Conservation (phyloP, 2,888 invertebrate genomes). For the Taphrorychus bicolor region DNA sequence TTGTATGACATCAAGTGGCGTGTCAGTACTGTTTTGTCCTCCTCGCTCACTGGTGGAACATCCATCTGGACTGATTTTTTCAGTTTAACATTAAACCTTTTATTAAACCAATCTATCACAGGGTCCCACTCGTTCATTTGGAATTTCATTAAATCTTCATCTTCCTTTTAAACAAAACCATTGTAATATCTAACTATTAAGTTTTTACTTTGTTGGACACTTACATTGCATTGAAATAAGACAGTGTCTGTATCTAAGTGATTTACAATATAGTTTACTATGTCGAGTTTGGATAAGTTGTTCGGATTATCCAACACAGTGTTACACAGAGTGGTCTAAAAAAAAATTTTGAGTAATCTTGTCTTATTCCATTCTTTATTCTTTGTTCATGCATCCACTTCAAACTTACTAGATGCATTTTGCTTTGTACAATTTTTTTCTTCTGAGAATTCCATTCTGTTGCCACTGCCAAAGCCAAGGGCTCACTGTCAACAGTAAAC, state of each 20-base stretch:
- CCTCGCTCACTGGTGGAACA: slow-evolving; percentile 69
- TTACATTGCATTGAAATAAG: slow-evolving; percentile 76
- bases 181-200: not conserved
- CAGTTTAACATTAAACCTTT: slow-evolving; percentile 77
- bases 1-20: slow-evolving; percentile 84
- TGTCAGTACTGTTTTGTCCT: slow-evolving; percentile 73
- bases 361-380: too few species aligned
- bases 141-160: slow-evolving; percentile 77
- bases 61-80: slow-evolving; percentile 74
- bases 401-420: slow-evolving; percentile 85
- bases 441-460: slow-evolving; percentile 93
- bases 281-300: slow-evolving; percentile 74
- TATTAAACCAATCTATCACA: slow-evolving; percentile 86
- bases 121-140: slow-evolving; percentile 91
- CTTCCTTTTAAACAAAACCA: slow-evolving; percentile 64
- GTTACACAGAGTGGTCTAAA: slow-evolving; percentile 86
- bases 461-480: slow-evolving; percentile 90
- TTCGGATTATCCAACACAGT: slow-evolving; percentile 94
- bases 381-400: not conserved
- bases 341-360: too few species aligned
- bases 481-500: slow-evolving; percentile 81
- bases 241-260: slow-evolving; percentile 85
- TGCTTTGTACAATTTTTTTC: slow-evolving; percentile 74
- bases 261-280: slow-evolving; percentile 80
- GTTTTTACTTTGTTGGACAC: slow-evolving; percentile 47